phyloP scores from a whole-genome alignment of 2,797 vertebrate species.

The Gymnoscopelus microlampas region DNA sequence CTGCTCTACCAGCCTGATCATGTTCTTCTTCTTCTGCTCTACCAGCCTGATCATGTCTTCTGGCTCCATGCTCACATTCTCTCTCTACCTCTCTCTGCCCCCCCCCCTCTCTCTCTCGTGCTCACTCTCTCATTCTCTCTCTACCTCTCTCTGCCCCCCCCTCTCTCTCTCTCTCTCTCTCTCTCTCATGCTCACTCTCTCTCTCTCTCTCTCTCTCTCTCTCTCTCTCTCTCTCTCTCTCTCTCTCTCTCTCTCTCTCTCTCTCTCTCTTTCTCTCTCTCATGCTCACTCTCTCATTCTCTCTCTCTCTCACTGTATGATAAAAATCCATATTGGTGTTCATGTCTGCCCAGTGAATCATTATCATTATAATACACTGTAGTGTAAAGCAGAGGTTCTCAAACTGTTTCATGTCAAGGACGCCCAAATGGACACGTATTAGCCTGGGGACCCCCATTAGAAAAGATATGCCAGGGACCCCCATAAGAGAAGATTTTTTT shows the following conservation, averaged over 20 bases:
- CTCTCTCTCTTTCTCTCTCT: conserved; percentile 15
- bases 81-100: conserved; percentile 40
- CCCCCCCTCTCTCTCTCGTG: conserved; percentile 10
- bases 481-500: no score
- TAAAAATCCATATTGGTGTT: conserved; percentile 68
- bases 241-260: conserved; percentile 47
- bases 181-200: conserved; percentile 10
- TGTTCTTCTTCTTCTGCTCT: no score
- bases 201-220: conserved; percentile 2
- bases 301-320: conserved; percentile 55
- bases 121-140: not conserved
- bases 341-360: conserved; percentile 46
- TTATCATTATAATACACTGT: conserved; percentile 48
- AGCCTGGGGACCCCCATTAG: no score
- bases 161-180: conserved; percentile 2
- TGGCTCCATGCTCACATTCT: no score
- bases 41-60: no score
- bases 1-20: no score
- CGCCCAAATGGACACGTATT: no score
- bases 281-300: conserved; percentile 16
- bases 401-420: no score
- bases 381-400: no score
- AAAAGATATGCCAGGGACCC: no score
- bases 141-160: conserved; percentile 9
- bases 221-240: conserved; percentile 8